Base-by-base conservation (phyloP, 1,140 invertebrate genomes). In the Penaeus chinensis region DNA sequence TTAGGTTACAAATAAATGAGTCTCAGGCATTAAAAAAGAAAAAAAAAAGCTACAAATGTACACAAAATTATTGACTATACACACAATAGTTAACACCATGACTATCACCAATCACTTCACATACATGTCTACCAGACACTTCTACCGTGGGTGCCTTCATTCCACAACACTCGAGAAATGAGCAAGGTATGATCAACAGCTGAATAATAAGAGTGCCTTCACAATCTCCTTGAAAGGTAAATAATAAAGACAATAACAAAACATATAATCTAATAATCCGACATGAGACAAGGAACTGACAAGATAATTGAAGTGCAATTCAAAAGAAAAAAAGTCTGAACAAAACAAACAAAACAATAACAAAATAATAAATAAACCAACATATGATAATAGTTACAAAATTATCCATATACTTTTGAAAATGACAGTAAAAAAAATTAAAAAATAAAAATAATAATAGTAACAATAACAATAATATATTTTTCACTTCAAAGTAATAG, bases 201-300 rank as follows among this genome's bases (percentile, higher is more conserved):
- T 63, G 24, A 18, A 82, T 42, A 32, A 82, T 22, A 32, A 82
- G 7, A 82, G 80, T 69, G 80, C 80, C 80, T 66, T 47, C 65
- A 82, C 22, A 61, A 82, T 66, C 47, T 65, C 47, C 61, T 66
- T 65, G 42, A 66, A 42, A 65, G 24, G 80, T 82, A 82, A 82
- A 37, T 82, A 82, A 82, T 37, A 82, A 82, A 69, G 62, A 65
- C 47, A 82, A 82, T 37, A 65, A 63, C n/a, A 37, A 24, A 82
- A 66, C 42, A 37, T 22, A 84, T 71, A 84, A 71, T 84, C 63
- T 79, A 79, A 42, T 66, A 78, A 85, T 77, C 84, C 84, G 42
- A 80, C 62, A 63, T 85, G 77, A 85, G 76, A 85, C 84, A 85
- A 85, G 84, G 71, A 85, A 80, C 84, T 85, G 84, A 85, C 76